Evolutionary conservation across 35 echinoderm and acorn worm genomes (phyloP).

Genomic region (Stichopus chloronotus): DNA sequence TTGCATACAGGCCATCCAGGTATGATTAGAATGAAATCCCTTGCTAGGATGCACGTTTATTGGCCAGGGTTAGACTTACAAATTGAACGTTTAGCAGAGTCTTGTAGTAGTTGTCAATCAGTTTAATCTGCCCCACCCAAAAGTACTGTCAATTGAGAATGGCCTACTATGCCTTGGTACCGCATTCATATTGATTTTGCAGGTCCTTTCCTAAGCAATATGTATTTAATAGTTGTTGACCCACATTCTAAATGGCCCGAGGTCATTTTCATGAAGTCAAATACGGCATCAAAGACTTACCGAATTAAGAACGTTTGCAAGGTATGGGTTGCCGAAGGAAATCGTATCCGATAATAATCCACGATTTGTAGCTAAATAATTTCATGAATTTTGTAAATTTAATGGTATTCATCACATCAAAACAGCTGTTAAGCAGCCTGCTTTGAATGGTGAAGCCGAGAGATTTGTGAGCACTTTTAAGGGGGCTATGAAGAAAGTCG

Average conservation of each 20-base stretch:
- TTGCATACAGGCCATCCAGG: conserved; percentile 43
- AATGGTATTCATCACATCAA: not conserved
- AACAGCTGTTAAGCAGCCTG: no score
- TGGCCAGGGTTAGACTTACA: no score
- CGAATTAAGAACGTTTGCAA: conserved; percentile 4
- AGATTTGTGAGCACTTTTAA: no score
- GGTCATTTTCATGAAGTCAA: conserved; percentile 4
- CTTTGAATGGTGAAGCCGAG: no score
- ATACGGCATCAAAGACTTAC: not conserved
- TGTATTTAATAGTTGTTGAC: not conserved
- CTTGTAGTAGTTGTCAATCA: conserved; percentile 24
- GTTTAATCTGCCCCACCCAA: no score
- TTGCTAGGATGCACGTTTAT: no score
- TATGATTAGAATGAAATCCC: no score
- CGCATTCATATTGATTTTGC: no score
- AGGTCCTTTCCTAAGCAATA: no score
- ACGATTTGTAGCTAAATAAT: not conserved
- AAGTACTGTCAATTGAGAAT: not conserved
- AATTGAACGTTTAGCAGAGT: conserved; percentile 12
- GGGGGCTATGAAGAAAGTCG: no score
- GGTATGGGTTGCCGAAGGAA: not conserved
- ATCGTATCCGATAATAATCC: conserved; percentile 14
- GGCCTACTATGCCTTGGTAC: conserved; percentile 11
- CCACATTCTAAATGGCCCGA: not conserved
- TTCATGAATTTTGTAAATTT: not conserved